Evolutionary conservation across 2,888 invertebrate species (phyloP).

Genomic region (Notodonta ziczac): DNA sequence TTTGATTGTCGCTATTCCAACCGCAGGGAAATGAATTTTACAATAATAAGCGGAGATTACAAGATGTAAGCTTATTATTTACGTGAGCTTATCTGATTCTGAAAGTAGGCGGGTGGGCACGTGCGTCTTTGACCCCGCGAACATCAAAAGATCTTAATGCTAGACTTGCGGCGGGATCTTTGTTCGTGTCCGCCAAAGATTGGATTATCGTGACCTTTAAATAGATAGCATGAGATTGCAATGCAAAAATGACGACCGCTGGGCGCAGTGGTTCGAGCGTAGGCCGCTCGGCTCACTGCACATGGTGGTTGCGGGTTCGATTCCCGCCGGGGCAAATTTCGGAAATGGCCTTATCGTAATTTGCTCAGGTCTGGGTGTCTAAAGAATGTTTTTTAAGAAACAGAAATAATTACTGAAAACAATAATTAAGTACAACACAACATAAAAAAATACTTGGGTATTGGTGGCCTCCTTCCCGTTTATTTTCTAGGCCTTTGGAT

Average conservation of each 20-base stretch:
- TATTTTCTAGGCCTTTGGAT: no score
- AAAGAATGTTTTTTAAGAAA: no score
- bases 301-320: no score
- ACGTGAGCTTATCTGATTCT: slow-evolving; percentile 51
- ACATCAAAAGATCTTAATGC: slow-evolving; percentile 51
- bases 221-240: slow-evolving; percentile 18
- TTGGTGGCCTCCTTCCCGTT: no score
- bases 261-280: no score
- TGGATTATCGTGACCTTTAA: slow-evolving; percentile 34
- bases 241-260: slow-evolving; percentile 9
- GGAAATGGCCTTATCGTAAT: no score
- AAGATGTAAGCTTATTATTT: slow-evolving; percentile 51
- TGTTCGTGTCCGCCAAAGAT: slow-evolving; percentile 46
- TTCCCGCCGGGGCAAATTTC: no score
- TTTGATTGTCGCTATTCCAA: slow-evolving; percentile 24
- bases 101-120: slow-evolving; percentile 54
- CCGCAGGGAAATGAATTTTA: slow-evolving; percentile 38
- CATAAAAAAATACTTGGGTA: no score
- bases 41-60: slow-evolving; percentile 42
- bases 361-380: no score
- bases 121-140: slow-evolving; percentile 57
- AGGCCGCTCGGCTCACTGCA: no score
- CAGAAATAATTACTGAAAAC: no score
- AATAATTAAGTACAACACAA: no score
- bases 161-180: slow-evolving; percentile 41